Evolutionary conservation across 1,140 invertebrate genomes (phyloP), one percentile per base, ranked within the genome.

Genomic region (Heliconius nattereri): DNA sequence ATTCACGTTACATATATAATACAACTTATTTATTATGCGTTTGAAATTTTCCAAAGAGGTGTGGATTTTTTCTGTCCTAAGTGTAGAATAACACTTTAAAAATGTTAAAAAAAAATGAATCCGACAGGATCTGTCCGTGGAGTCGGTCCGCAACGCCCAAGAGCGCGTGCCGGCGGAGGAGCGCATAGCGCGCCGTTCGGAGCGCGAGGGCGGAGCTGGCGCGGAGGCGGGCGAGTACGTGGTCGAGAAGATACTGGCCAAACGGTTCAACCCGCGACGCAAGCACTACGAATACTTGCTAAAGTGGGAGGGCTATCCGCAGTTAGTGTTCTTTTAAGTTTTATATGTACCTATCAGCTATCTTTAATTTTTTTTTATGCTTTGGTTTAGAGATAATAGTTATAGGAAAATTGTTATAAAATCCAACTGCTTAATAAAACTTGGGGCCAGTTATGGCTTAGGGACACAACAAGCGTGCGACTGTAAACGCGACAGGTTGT

Each of bases 221-320:
- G 89, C 92, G 40, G 95, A 95, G 75, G 92, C 91, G 11, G 95
- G 95, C 57, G 96, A 97, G 87, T 97, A 95, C 87, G 94, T 95
- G 7, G 96, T 97, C 6, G 97, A 98, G 87, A 97, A 97, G 93
- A 97, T 98, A 81, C 95, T 98, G 49, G 97, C 97, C 13, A 97
- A 97, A 89, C 95, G 97, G 20, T 97, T 96, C 86, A 98, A 98
- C 94, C 96, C 97, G 7, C 96, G 97, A 70, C 96, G 96, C 77
- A 97, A 96, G 88, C 96, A 96, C 77, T 96, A 96, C 83, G 97
- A 98, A 92, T 98, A 97, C 92, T 92, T 97, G 84, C 95, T 98
- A 19, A 98, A 98, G 91, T 98, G 97, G 97, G 97, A 97, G 89
- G 96, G 97, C 79, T 97, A 96, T 86, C 94, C 96, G 35, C 96